Base-by-base conservation (phyloP, 2,888 invertebrate species). In the Myopa testacea region DNA sequence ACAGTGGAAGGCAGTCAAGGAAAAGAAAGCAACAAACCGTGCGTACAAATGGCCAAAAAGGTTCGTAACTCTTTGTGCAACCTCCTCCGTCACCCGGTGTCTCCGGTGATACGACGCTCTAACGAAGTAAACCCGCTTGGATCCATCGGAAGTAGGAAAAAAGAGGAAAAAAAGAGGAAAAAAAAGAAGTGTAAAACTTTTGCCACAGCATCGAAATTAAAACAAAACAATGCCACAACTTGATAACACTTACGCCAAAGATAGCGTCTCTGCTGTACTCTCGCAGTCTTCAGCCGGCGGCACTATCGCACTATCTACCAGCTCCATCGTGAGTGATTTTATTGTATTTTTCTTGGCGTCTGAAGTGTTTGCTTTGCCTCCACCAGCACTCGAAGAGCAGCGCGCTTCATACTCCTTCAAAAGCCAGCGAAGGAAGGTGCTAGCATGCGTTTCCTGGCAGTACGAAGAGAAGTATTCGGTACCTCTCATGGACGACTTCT, bases 211-310 rank as follows among this genome's bases (percentile, higher is more conserved):
- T 38, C 68, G 75, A 73, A 78, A 78, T 76, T 73, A 78, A 78
- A 78, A 69, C 76, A 73, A 78, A 78, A 73, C 78, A 72, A 70
- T 45, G 68, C 71, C 69, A n/a, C 65, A 65, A 74, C 63, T 65
- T 74, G 74, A 45, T 65, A 55, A 73, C 45, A 37, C 37, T 38
- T 14, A 34, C 38, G 38, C 65, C 16, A 12, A 37, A 65, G 37
- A 65, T 38, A 34, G 38, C 16, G 65, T 3, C 26, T n/a, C 38
- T 37, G 37, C 7, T 16, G 16, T 10, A n/a, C 55, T n/a, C 55
- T n/a, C 55, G 16, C 14, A 55, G n/a, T 55, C 55, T 55, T 14
- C 55, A 55, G 45, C 55, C 55, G 55, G 55, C 1, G 55, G 55
- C 55, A 5, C 4, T n/a, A n/a, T 55, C 55, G 16, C n/a, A 55